Evolutionary conservation across 2,888 invertebrate genomes (phyloP), one percentile per base, ranked within the genome.

Genomic region (Norana najaformis): DNA sequence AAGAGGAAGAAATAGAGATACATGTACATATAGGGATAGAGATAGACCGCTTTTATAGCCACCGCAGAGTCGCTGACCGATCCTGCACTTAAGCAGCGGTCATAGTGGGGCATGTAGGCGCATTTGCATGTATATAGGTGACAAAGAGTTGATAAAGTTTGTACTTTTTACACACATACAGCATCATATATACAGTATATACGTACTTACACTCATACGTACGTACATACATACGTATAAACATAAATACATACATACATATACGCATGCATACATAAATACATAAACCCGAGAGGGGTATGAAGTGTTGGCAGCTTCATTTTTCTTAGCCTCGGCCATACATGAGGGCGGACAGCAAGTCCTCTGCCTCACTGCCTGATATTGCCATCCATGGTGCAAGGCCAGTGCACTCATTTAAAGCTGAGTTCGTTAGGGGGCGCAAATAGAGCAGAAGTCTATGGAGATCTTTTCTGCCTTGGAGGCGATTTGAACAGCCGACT

Each of bases 211-310:
- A 90, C 39, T 35, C 88, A 90, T 90, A 89, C 88, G 89, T 90
- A 37, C 88, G 89, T 88, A 89, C 88, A 90, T 88, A 89, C 53
- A 90, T 90, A 89, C 88, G 89, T 90, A 90, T 47, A 90, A 39
- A 90, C 41, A 90, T 88, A 90, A 41, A 88, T 90, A 88, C 88
- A 88, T 47, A 90, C 88, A 90, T 88, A 90, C 53, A 90, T 88
- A 88, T 36, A 90, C 89, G 89, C 53, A 90, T 88, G 89, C 88
- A 88, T 90, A 88, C 47, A 88, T 90, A 88, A 34, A 88, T 88
- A 90, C 38, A 88, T 88, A 34, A 23, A 88, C 20, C n/a, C n/a
- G n/a, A n/a, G n/a, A n/a, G n/a, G n/a, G n/a, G 39, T 89, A 38
- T 89, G 34, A n/a, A n/a, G n/a, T n/a, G n/a, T n/a, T n/a, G n/a